Evolutionary conservation across 2,797 vertebrate species (phyloP).

Genomic region (Lepus oiostolus): DNA sequence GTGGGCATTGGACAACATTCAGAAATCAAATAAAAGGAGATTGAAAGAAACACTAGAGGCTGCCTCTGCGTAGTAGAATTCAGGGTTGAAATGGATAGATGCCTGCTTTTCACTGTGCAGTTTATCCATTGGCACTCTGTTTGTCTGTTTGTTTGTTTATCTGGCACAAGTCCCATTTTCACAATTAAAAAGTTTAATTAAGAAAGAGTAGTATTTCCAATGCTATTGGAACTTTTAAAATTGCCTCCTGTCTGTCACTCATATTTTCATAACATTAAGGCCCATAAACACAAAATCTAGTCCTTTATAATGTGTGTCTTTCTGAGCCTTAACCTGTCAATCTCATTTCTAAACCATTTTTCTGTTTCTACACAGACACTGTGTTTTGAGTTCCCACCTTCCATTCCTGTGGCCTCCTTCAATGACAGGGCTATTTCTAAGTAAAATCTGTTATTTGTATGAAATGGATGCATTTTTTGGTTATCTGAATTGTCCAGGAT

Average conservation of each 20-base stretch:
- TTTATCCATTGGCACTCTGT: neutral
- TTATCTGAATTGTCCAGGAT: neutral
- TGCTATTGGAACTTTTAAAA: slow-evolving; percentile 34
- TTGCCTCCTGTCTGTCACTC: neutral
- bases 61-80: neutral
- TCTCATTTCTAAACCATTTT: neutral
- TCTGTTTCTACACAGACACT: too few species aligned
- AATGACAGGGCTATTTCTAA: neutral
- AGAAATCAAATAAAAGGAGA: neutral
- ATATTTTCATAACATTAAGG: neutral
- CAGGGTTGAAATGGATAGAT: neutral
- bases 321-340: neutral
- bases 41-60: neutral
- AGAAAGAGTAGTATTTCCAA: neutral
- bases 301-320: neutral
- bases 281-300: neutral
- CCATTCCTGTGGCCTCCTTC: neutral
- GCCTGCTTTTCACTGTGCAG: neutral
- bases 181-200: slow-evolving; percentile 34
- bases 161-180: neutral
- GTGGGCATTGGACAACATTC: neutral
- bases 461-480: neutral
- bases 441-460: neutral
- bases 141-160: neutral
- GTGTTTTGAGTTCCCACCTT: neutral